Conservation (phyloP, 2,888 invertebrate species). For the Melanchra persicariae region DNA sequence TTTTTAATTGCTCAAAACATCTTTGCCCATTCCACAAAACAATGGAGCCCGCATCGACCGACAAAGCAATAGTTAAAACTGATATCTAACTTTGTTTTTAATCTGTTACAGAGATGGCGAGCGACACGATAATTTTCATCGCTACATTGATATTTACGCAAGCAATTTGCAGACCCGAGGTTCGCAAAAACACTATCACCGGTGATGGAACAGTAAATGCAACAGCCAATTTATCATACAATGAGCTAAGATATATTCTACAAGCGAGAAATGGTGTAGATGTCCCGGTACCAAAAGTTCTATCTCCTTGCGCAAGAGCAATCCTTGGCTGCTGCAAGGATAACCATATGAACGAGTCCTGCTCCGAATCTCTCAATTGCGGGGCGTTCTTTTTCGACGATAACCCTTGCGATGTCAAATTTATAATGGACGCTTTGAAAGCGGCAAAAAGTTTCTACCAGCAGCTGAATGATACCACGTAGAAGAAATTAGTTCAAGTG, state of each 20-base stretch:
- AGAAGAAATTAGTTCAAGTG: slow-evolving; percentile 17
- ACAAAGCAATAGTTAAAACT: neutral
- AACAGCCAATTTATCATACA: slow-evolving; percentile 75
- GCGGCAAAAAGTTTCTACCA: slow-evolving; percentile 84
- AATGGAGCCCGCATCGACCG: neutral
- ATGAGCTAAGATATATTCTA: slow-evolving; percentile 81
- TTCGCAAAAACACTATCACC: slow-evolving; percentile 63
- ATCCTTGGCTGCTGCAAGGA: slow-evolving; percentile 93
- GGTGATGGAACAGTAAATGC: slow-evolving; percentile 80
- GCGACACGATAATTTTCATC: slow-evolving; percentile 61
- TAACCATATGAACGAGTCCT: slow-evolving; percentile 87
- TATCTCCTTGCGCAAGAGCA: slow-evolving; percentile 93
- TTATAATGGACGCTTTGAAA: slow-evolving; percentile 90
- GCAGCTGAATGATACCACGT: slow-evolving; percentile 70
- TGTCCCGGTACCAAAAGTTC: slow-evolving; percentile 67
- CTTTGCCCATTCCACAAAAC: neutral
- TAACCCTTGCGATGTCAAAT: slow-evolving; percentile 93
- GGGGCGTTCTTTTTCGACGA: slow-evolving; percentile 94
- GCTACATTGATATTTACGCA: slow-evolving; percentile 69
- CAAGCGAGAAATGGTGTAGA: slow-evolving; percentile 72
- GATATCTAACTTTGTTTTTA: slow-evolving; percentile 1
- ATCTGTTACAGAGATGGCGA: slow-evolving; percentile 77
- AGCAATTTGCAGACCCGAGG: slow-evolving; percentile 72
- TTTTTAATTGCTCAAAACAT: neutral
- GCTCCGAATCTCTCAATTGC: slow-evolving; percentile 94